phyloP scores from a whole-genome alignment of 2,113 vertebrate genomes.

The Mohoua ochrocephala region DNA sequence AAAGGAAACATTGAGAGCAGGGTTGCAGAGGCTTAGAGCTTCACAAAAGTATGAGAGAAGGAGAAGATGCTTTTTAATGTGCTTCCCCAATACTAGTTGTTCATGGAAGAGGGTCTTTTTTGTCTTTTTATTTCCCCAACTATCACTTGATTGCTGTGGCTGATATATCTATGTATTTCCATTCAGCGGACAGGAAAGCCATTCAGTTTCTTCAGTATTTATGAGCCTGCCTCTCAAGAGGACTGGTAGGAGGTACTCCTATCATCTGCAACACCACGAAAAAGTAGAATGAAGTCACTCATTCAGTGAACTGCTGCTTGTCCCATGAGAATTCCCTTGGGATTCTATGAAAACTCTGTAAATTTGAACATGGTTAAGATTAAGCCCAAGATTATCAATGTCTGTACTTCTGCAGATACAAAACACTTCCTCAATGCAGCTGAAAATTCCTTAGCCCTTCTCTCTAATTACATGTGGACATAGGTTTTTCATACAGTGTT shows the following conservation, averaged over 20 bases:
- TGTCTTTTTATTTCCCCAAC: accelerated
- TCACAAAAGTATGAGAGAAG: neutral
- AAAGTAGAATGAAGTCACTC: conserved; percentile 14
- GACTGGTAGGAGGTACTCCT: neutral
- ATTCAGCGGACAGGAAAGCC: neutral
- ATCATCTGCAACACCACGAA: neutral
- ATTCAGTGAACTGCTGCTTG: neutral
- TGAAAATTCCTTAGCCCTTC: neutral
- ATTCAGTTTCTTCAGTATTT: conserved; percentile 21
- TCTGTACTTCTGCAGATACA: neutral
- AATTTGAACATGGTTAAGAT: neutral
- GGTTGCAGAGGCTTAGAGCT: neutral
- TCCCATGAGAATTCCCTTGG: neutral
- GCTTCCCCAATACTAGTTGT: neutral
- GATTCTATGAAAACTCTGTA: neutral
- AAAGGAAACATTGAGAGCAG: neutral
- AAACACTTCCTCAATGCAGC: neutral
- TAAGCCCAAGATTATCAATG: neutral
- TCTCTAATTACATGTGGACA: neutral
- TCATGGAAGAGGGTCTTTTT: neutral
- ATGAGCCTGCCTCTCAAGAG: neutral
- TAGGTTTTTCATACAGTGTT: neutral
- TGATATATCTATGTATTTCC: neutral
- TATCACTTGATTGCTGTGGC: neutral
- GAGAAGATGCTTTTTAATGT: conserved; percentile 4